These are phyloP conservation scores for Orthonyx spaldingii DNA, from an alignment of 2,113 vertebrate genomes.

Conservation along the genomic window DNA sequence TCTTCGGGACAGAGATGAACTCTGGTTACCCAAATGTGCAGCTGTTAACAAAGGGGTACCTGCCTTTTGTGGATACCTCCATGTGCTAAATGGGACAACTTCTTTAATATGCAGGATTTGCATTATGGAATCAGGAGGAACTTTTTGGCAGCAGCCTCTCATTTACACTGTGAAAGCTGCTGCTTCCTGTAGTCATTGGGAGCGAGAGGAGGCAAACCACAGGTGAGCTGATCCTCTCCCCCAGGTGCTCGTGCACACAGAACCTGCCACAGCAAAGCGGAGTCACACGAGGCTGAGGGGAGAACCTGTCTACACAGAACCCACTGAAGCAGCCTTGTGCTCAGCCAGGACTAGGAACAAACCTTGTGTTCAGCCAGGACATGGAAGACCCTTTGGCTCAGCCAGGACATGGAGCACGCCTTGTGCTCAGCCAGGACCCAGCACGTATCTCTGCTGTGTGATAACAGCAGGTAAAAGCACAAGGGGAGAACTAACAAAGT, in stretches of 20 bases:
- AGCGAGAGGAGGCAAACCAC: not conserved
- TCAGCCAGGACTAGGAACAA: not conserved
- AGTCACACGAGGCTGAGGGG: not conserved
- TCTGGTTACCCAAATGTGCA: not conserved
- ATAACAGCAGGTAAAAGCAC: not conserved
- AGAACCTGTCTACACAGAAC: not conserved
- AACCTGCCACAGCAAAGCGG: not conserved
- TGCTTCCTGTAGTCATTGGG: not conserved
- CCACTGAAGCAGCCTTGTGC: not conserved
- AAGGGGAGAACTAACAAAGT: not conserved
- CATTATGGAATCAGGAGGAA: not conserved
- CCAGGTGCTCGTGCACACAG: not conserved
- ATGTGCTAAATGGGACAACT: not conserved
- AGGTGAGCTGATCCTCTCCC: not conserved
- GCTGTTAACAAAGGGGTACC: too few relatives aligned
- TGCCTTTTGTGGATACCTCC: not conserved
- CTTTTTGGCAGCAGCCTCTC: not conserved
- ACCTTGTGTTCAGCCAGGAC: not conserved
- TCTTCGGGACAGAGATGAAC: not conserved
- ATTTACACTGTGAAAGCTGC: not conserved
- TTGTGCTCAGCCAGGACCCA: not conserved
- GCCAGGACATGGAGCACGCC: not conserved
- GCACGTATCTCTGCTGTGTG: not conserved
- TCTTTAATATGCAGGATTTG: not conserved
- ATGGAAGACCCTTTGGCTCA: not conserved